Conservation (phyloP, 2,113 vertebrate genomes). For the Anguilla rostrata region DNA sequence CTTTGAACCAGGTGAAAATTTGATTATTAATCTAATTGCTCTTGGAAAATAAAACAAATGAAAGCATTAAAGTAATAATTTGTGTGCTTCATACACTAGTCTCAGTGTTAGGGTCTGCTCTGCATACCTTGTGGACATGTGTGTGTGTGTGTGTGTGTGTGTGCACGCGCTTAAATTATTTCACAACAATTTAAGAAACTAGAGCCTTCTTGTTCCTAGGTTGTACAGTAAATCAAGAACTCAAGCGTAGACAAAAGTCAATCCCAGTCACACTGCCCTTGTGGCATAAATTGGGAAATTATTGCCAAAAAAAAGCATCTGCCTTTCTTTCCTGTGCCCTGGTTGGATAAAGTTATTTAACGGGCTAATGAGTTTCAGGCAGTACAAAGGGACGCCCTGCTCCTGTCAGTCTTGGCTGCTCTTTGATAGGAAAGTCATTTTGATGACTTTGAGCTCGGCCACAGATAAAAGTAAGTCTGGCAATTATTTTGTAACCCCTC, state of each 20-base stretch:
- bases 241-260: slow-evolving; percentile 71
- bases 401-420: slow-evolving; percentile 67
- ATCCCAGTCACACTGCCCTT: slow-evolving; percentile 69
- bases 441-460: slow-evolving; percentile 54
- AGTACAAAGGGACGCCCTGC: slow-evolving; percentile 64
- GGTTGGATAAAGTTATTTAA: slow-evolving; percentile 75
- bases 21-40: background rate
- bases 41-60: background rate
- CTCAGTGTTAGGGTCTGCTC: background rate
- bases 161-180: background rate
- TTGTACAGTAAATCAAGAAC: slow-evolving; percentile 50
- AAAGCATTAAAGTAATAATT: background rate
- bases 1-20: background rate
- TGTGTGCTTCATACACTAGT: background rate
- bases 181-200: slow-evolving; percentile 3
- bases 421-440: slow-evolving; percentile 71
- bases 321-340: slow-evolving; percentile 64
- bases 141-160: background rate
- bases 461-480: slow-evolving; percentile 63
- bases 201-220: slow-evolving; percentile 34
- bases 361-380: slow-evolving; percentile 74
- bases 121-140: background rate
- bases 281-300: slow-evolving; percentile 62
- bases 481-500: slow-evolving; percentile 56
- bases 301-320: slow-evolving; percentile 69